Base-by-base conservation (phyloP, 2,113 vertebrate species). In the Puma concolor region DNA sequence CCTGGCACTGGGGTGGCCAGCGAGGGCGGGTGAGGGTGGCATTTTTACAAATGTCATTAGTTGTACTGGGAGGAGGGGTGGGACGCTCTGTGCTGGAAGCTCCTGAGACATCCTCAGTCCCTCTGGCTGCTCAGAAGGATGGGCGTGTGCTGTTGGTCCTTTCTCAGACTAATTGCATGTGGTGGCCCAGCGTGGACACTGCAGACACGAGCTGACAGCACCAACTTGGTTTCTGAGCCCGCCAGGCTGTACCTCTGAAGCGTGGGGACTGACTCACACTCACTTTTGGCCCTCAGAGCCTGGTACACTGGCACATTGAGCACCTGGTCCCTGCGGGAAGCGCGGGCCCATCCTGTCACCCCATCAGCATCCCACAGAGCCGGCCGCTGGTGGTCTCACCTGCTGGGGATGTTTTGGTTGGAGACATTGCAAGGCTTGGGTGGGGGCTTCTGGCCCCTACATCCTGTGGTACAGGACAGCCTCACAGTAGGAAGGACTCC, bases 341-440 rank as follows among this genome's bases (percentile, higher is more conserved):
- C 7, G 41, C 27, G 38, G 71, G 54, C 0, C 15, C 21, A 16
- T 48, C 14, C 38, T 0, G 8, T 44, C 48, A 41, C 14, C 31
- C 31, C 9, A 10, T n/a, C 17, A 33, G 19, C 36, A 0, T 14
- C 6, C 71, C 41, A 1, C 0, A 14, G 88, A 90, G 31, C 0
- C 0, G 14, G 38, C 54, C 13, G 13, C 29, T 21, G 1, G 38
- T 2, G 1, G 54, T 11, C 38, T 17, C 38, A 17, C 72, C 5
- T 7, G 21, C 72, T 44, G 48, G 19, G 83, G 12, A 14, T 3
- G 36, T 27, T 83, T 60, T 27, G 14, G 19, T 44, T 63, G 38
- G 72, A 27, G 72, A 23, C 7, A 10, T 29, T 29, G 80, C n/a
- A 36, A 21, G 74, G 63, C 31, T 16, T 48, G 41, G 14, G 5